Evolutionary conservation across 2,113 vertebrate species (phyloP).

Genomic region (Scomber scombrus): DNA sequence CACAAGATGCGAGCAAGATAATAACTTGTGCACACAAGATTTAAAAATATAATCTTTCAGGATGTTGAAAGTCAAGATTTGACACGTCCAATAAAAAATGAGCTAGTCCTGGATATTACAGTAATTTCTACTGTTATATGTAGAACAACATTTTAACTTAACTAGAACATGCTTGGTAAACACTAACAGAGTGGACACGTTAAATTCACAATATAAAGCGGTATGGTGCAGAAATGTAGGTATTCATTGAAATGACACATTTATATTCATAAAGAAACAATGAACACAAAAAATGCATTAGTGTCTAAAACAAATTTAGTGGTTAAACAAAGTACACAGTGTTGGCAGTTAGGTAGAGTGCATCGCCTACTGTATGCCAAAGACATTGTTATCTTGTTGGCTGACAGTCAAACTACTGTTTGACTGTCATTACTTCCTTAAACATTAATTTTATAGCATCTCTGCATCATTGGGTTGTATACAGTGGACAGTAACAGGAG

Average conservation of each 20-base stretch:
- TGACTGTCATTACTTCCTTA: constrained; percentile 48
- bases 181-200: neutral
- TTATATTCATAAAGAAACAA: constrained; percentile 3
- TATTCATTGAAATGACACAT: neutral
- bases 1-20: too few relatives aligned
- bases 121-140: neutral
- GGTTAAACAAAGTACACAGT: constrained; percentile 5
- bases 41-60: too few relatives aligned
- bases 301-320: constrained; percentile 1
- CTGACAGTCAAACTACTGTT: constrained; percentile 13
- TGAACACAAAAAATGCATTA: constrained; percentile 1
- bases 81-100: too few relatives aligned
- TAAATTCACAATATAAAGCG: neutral
- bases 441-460: constrained; percentile 44
- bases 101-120: too few relatives aligned
- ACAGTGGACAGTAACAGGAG: constrained; percentile 15
- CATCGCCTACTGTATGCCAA: constrained; percentile 14
- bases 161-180: neutral
- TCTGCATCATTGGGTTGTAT: constrained; percentile 28
- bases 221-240: neutral
- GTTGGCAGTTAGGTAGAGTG: constrained; percentile 22
- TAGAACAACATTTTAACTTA: neutral
- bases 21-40: too few relatives aligned
- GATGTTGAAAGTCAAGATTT: too few relatives aligned
- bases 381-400: constrained; percentile 41